These are phyloP conservation scores for Platysteira castanea DNA, from an alignment of 2,113 vertebrate species.

Conservation along the genomic window DNA sequence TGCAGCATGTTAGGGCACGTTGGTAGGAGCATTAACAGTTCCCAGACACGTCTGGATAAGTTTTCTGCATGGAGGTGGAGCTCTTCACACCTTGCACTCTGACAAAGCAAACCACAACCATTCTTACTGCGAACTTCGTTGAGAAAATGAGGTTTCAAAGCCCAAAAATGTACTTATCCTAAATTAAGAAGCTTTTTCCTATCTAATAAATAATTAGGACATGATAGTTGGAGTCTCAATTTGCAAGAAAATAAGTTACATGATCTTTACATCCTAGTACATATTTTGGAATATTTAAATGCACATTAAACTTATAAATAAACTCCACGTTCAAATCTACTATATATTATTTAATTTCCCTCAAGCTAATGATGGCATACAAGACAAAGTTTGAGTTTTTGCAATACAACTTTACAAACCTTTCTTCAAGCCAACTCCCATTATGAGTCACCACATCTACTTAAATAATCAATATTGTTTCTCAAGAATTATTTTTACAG, in stretches of 20 bases:
- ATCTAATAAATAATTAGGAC: neutral
- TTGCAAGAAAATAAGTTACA: neutral
- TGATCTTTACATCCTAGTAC: neutral
- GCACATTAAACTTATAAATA: neutral
- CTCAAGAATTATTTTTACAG: neutral
- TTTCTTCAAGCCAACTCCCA: neutral
- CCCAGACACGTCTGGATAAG: conserved; percentile 95
- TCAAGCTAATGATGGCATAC: neutral
- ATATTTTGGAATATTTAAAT: neutral
- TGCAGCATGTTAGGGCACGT: conserved; percentile 98
- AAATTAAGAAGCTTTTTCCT: neutral
- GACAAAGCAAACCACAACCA: conserved; percentile 38
- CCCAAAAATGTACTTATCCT: neutral
- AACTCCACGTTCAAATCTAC: neutral
- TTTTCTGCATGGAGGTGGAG: conserved; percentile 98
- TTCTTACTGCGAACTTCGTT: neutral
- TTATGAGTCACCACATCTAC: neutral
- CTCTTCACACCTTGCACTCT: conserved; percentile 92
- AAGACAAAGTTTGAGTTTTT: neutral
- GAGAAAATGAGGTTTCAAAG: neutral
- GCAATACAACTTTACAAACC: neutral
- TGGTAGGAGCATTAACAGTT: conserved; percentile 95
- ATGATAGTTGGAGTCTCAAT: neutral
- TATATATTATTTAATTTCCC: neutral
- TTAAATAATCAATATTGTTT: neutral